Conservation (phyloP, 2,797 vertebrate species). For the Gorsachius magnificus region DNA sequence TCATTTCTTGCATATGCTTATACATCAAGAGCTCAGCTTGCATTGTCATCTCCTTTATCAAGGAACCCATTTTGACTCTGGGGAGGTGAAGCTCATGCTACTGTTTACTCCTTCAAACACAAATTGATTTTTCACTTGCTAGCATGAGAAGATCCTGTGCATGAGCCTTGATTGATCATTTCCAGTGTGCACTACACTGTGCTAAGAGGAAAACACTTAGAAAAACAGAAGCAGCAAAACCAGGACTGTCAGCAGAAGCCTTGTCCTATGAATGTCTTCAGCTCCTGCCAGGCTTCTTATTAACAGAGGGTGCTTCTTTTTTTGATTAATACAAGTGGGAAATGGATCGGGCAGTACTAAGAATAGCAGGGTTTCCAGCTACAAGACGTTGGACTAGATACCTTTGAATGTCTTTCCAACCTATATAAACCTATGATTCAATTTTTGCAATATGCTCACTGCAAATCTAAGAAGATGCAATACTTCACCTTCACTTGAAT, state of each 20-base stretch:
- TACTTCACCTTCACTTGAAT: not conserved
- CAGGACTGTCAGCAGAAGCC: not conserved
- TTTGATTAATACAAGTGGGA: not conserved
- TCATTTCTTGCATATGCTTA: not conserved
- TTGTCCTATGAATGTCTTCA: not conserved
- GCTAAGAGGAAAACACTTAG: conserved; percentile 19
- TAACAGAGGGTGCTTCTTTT: not conserved
- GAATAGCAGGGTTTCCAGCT: not conserved
- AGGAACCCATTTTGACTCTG: conserved; percentile 30
- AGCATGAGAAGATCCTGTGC: conserved; percentile 35
- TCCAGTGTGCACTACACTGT: not conserved
- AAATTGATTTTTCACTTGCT: conserved; percentile 62
- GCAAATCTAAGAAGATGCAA: not conserved
- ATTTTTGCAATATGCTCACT: not conserved
- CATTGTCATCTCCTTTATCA: conserved; percentile 17
- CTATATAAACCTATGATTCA: not conserved
- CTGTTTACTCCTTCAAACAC: conserved; percentile 38
- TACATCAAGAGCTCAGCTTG: not conserved
- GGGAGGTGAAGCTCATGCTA: conserved; percentile 23
- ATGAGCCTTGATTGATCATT: conserved; percentile 40
- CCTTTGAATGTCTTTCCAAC: not conserved
- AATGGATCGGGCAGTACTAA: not conserved
- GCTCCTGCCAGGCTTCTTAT: not conserved
- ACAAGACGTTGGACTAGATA: not conserved
- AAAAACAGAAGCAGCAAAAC: not conserved